Percentiles rank a stretch among this genome's conserved stretches.
phyloP scores from a whole-genome alignment of 1,140 invertebrate genomes.

The Ptiloglossa arizonensis region DNA sequence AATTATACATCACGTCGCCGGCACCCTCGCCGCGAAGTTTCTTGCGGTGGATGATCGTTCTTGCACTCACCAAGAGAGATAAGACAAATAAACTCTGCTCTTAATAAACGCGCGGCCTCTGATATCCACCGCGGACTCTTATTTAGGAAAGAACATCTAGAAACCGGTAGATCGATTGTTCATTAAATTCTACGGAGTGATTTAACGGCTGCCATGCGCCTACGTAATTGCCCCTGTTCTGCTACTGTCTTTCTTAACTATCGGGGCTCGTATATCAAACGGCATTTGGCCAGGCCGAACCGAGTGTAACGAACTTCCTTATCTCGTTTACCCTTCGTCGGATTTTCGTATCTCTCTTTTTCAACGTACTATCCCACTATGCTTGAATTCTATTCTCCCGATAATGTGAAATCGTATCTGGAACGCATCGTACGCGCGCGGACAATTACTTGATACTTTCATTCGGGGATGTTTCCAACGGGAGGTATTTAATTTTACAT shows the following conservation, averaged over 20 bases:
- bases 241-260: neutral
- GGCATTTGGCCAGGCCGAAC: neutral
- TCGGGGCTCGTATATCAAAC: conserved; percentile 17
- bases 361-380: neutral
- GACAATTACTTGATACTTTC: too few relatives aligned
- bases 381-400: conserved; percentile 24
- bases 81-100: conserved; percentile 54
- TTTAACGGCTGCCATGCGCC: neutral
- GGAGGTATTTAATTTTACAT: too few relatives aligned
- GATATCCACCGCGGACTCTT: neutral
- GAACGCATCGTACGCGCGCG: too few relatives aligned
- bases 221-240: conserved; percentile 13
- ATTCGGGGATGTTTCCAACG: too few relatives aligned
- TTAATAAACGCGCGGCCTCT: conserved; percentile 39
- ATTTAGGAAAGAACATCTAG: neutral
- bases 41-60: conserved; percentile 48
- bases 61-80: conserved; percentile 33
- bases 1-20: conserved; percentile 58
- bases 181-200: conserved; percentile 2
- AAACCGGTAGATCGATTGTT: conserved; percentile 10
- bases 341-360: conserved; percentile 37
- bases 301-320: conserved; percentile 35
- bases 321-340: conserved; percentile 22
- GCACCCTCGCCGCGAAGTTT: conserved; percentile 51
- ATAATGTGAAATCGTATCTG: conserved; percentile 40